Base-by-base conservation (phyloP, 1,140 invertebrate species). In the Euwallacea similis region DNA sequence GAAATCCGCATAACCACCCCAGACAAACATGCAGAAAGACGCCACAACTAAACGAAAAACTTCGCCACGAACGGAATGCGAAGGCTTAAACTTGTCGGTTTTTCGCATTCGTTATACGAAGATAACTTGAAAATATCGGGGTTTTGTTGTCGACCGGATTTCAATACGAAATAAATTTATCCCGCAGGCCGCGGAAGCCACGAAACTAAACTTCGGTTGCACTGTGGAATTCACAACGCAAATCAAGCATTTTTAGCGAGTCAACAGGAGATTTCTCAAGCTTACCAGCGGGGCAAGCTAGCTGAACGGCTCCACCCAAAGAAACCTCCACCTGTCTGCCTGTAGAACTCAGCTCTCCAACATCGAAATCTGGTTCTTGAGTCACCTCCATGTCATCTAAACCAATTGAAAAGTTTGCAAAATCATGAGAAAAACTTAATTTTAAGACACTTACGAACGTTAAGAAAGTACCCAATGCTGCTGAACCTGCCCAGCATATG, bases 381-480 rank as follows among this genome's bases (percentile, higher is more conserved):
- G 84, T 86, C 33, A 86, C 85, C 79, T 88, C 88, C 77, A 79
- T 84, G 78, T 89, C 86, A 75, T 87, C 88, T 89, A 77, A 13
- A 81, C n/a, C 7, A 6, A 21, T 8, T 61, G 6, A 33, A 33
- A 33, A 16, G 10, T 58, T 58, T 50, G 9, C 46, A 6, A 50
- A 11, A 11, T 50, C 13, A 10, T 50, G 46, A 50, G 13, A 11
- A 2, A 50, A 2, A 50, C 6, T 50, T 50, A 50, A 11, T 10
- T 13, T 11, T 10, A 58, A 64, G 42, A 55, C 58, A 69, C 61
- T 72, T 72, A 63, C 77, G 61, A 69, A 95, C 91, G 79, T 93
- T 94, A 67, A 96, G 87, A 80, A 91, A 94, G 83, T 95, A 95
- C 69, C 93, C 93, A 77, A 95, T 94, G 76, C 91, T 93, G 66